Base-by-base conservation (phyloP, 2,113 vertebrate genomes). In the Corydoras sp. region DNA sequence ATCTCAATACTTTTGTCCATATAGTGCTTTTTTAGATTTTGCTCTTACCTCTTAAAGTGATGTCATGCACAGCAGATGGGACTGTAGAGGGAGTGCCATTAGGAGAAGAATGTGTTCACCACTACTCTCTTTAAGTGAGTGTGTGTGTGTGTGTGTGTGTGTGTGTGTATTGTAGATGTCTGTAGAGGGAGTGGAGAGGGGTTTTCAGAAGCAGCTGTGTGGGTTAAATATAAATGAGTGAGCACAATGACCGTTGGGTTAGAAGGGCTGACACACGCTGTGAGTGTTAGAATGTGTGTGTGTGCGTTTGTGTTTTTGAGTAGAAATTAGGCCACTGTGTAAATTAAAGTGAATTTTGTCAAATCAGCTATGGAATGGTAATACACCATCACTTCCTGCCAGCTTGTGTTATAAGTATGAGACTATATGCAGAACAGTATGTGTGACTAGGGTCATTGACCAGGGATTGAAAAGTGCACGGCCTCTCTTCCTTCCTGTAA, bases 191-290 rank as follows among this genome's bases (percentile, higher is more conserved):
- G 83, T 81, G 80, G 56, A 73, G 65, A 63, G 48, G 74, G 74
- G 77, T 78, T 77, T 86, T 86, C 76, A 83, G 29, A 76, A 81
- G 79, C 88, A 88, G 88, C 86, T 87, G 87, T 82, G 83, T 73
- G 65, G 62, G 83, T 84, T 88, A 87, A 84, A 88, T 87, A 89
- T 88, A 89, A 88, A 83, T 77, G 72, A 73, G 49, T 74, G 62
- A 62, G 70, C 70, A 71, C 24, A 74, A 60, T 73, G 53, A 72
- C 70, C 55, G 29, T 65, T 10, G 59, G 65, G 70, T 51, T 43
- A 32, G 63, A 62, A 68, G 56, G 75, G 72, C 72, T 60, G 67
- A 29, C 67, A 77, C 73, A 69, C 58, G 63, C 35, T 76, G 70
- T 76, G 68, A 62, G 24, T 78, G 76, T 67, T 11, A 48, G 72